A percentile compares a stretch with the other conserved stretches of the same genome.
Conservation (phyloP, 2,113 vertebrate genomes). For the Corythornis vintsioides region DNA sequence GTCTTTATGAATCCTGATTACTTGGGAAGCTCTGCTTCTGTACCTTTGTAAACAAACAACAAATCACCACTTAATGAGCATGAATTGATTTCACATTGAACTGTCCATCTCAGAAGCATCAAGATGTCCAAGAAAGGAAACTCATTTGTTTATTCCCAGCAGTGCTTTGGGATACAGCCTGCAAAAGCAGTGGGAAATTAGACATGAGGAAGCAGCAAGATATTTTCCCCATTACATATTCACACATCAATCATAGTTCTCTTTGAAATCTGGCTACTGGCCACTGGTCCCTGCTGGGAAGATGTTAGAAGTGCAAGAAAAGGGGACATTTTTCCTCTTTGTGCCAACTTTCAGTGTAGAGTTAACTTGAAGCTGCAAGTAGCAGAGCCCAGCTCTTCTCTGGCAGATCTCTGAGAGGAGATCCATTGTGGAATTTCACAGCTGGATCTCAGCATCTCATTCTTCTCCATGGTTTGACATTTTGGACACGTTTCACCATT, state of each 20-base stretch:
- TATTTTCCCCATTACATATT: constrained; percentile 52
- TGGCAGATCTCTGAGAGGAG: constrained; percentile 16
- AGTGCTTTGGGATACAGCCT: constrained; percentile 55
- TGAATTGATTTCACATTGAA: constrained; percentile 48
- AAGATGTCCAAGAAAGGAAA: constrained; percentile 61
- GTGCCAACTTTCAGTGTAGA: constrained; percentile 20
- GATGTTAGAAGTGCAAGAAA: constrained; percentile 51
- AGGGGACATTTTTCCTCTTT: constrained; percentile 30
- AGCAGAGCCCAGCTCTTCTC: neutral
- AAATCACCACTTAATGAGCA: constrained; percentile 50
- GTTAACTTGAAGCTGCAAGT: constrained; percentile 42
- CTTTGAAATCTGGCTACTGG: constrained; percentile 48
- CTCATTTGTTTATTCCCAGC: constrained; percentile 52
- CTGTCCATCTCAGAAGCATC: constrained; percentile 54
- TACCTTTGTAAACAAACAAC: constrained; percentile 21
- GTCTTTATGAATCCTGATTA: neutral
- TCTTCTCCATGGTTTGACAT: constrained; percentile 1
- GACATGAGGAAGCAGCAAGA: constrained; percentile 61
- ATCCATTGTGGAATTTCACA: constrained; percentile 55
- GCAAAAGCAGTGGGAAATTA: constrained; percentile 67
- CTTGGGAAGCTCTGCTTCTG: neutral
- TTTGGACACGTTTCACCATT: constrained; percentile 48
- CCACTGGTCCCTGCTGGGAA: constrained; percentile 61
- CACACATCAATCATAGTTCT: constrained; percentile 66
- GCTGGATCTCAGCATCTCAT: constrained; percentile 37